Base-by-base conservation (phyloP, 2,888 invertebrate species). In the Papilio gigon region DNA sequence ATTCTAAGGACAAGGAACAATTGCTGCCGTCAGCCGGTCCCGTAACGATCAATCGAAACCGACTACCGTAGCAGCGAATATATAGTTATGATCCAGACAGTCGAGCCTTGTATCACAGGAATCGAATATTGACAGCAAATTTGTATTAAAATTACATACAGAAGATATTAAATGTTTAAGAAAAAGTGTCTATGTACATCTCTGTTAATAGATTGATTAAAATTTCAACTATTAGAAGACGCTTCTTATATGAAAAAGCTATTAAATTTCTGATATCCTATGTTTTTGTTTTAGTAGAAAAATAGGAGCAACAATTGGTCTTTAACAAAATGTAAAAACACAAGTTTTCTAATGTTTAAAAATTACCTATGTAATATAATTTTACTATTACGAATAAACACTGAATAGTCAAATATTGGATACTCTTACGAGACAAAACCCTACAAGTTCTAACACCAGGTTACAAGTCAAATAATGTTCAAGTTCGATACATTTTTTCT, bases 1-100 rank as follows among this genome's bases (percentile, higher is more conserved):
- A 64, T 60, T 65, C 70, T 68, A 67, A 70, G 70, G 70, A 60
- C 70, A 68, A 53, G 70, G 67, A 68, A 59, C 67, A 70, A 71
- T 71, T 65, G 68, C 60, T 69, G 67, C 69, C 61, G 37, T 35
- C 63, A 66, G 44, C 65, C 47, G 62, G 50, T 65, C 62, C 69
- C 59, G 53, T 67, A 56, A 60, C 62, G 59, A 30, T 56, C 35
- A 65, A 65, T 53, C 58, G 65, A 65, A 67, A 66, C 56, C 53
- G 33, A 58, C 17, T n/a, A 17, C n/a, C 17, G 30, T 56, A 22
- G 65, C 27, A 22, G 22, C 62, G 27, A 60, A 70, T 62, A 61
- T 50, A 35, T 47, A 58, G 67, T 70, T 70, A 62, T 63, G 37
- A 25, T 59, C 66, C 65, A 62, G 63, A 53, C 62, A 67, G 47